Evolutionary conservation across 1,140 invertebrate genomes (phyloP).

Genomic region (Druon quercuslanigerum): DNA sequence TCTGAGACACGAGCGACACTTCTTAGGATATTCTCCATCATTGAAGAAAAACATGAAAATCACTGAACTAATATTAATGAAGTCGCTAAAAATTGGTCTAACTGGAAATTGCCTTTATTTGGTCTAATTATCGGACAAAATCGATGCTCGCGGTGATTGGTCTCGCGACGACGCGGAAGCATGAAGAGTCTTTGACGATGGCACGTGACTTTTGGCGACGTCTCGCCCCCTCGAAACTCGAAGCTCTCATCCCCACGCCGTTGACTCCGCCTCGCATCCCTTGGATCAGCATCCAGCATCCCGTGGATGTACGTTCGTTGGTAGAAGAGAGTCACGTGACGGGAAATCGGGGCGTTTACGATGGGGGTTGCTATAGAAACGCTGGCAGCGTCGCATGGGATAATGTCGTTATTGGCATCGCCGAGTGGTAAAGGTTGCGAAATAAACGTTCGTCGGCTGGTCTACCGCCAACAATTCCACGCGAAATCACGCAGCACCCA

Average conservation of each 20-base stretch:
- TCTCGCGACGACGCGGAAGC: constrained; percentile 63
- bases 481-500: constrained; percentile 71
- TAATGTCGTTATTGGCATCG: constrained; percentile 70
- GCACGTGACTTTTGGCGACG: constrained; percentile 73
- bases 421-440: constrained; percentile 67
- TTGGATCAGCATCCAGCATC: constrained; percentile 60
- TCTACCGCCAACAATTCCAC: constrained; percentile 73
- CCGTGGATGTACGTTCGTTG: constrained; percentile 56
- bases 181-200: constrained; percentile 68
- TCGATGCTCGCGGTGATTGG: constrained; percentile 52
- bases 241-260: constrained; percentile 68
- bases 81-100: neutral
- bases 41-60: neutral
- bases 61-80: neutral
- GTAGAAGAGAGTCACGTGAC: constrained; percentile 61
- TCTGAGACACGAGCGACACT: neutral
- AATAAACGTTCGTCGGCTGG: constrained; percentile 74
- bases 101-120: neutral
- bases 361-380: constrained; percentile 67
- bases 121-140: neutral
- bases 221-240: constrained; percentile 56
- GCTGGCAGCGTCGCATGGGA: constrained; percentile 62
- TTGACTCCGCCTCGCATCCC: constrained; percentile 64
- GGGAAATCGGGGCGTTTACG: constrained; percentile 48
- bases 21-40: too few species aligned